These are phyloP conservation scores for Castor canadensis DNA, from an alignment of 2,113 vertebrate genomes.

Conservation along the genomic window DNA sequence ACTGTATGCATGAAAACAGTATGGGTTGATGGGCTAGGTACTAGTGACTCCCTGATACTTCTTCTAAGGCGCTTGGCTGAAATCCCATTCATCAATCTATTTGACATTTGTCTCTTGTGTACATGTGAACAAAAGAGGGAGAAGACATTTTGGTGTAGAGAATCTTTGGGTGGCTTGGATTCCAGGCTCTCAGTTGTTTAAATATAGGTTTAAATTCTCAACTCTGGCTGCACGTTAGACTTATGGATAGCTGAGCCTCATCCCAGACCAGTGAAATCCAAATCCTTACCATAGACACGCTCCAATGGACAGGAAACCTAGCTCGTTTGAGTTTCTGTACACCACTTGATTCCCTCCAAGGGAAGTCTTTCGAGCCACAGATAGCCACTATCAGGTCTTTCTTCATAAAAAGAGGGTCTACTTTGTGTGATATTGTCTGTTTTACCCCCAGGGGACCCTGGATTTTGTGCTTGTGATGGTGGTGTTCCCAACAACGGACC, in stretches of 20 bases:
- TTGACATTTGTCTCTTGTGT: not conserved
- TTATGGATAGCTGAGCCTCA: not conserved
- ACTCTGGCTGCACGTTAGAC: not conserved
- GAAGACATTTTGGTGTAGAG: not conserved
- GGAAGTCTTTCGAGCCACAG: not conserved
- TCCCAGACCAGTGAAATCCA: not conserved
- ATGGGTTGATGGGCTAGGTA: not conserved
- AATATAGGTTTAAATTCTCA: not conserved
- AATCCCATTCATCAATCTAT: not conserved
- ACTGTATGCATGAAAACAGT: not conserved
- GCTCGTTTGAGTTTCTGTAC: not conserved
- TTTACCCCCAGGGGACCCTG: slow-evolving; percentile 87
- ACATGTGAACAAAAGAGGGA: not conserved
- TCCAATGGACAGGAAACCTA: not conserved
- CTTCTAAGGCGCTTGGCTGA: slow-evolving; percentile 17
- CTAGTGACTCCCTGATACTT: not conserved
- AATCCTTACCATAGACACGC: not conserved
- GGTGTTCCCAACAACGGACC: slow-evolving; percentile 79
- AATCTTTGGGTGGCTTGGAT: not conserved
- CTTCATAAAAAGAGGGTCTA: not conserved
- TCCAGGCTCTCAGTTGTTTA: not conserved
- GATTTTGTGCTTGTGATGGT: slow-evolving; percentile 91
- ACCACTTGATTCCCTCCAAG: not conserved
- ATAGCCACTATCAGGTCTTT: not conserved
- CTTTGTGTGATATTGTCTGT: slow-evolving; percentile 24